Conservation (phyloP, 2,888 invertebrate species). For the Chymomyza procnemis region DNA sequence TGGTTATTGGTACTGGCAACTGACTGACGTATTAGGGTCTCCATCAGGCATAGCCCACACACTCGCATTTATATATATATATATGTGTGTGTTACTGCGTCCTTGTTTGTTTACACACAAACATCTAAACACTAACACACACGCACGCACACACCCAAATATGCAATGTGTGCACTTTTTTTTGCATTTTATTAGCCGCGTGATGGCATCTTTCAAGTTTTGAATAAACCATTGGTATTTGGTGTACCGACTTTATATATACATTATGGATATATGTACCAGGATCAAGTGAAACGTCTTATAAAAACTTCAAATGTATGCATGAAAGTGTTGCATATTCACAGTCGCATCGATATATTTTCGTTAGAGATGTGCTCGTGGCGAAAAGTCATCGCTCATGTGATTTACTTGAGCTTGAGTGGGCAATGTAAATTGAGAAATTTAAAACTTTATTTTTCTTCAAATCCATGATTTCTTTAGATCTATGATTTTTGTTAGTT, state of each 20-base stretch:
- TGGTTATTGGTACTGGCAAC: conserved; percentile 39
- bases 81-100: too few relatives aligned
- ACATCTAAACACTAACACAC: conserved; percentile 10
- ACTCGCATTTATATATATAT: background rate
- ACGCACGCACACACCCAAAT: conserved; percentile 25
- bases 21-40: conserved; percentile 50
- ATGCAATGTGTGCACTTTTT: conserved; percentile 27
- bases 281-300: conserved; percentile 56
- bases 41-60: conserved; percentile 25
- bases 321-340: conserved; percentile 31
- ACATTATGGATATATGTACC: conserved; percentile 65
- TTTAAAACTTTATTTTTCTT: too few relatives aligned
- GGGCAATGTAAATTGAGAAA: too few relatives aligned
- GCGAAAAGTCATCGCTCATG: too few relatives aligned
- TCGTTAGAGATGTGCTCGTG: too few relatives aligned
- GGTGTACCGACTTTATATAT: background rate
- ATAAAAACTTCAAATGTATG: conserved; percentile 14
- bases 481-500: too few relatives aligned
- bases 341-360: background rate
- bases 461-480: too few relatives aligned
- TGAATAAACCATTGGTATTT: conserved; percentile 12
- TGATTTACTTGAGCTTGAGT: too few relatives aligned
- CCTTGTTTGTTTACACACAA: background rate
- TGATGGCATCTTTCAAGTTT: conserved; percentile 46
- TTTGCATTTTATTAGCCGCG: conserved; percentile 53